Base-by-base conservation (phyloP, 2,797 vertebrate species). In the Parauchenoglanis ngamensis region DNA sequence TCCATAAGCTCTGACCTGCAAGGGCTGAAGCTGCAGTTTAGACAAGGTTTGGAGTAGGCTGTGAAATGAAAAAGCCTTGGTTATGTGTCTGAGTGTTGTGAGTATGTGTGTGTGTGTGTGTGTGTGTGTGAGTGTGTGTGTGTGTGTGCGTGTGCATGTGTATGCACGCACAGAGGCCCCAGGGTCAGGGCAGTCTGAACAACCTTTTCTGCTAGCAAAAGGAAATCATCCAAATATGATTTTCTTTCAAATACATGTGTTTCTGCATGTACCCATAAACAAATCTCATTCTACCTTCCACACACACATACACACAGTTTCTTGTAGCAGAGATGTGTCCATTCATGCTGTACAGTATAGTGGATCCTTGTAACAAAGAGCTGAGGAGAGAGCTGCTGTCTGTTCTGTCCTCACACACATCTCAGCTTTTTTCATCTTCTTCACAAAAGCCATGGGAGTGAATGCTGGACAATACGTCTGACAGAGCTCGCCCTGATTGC, bases 291-390 rank as follows among this genome's bases (percentile, higher is more conserved):
- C 65, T 13, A 49, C 25, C n/a, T 52, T 21, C 7, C 28, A 56
- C 68, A 56, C 28, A 70, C 57, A 61, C 23, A 56, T 6, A 56
- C 49, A 73, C 44, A 67, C 35, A 52, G 81, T 85, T 88, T 77
- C 90, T 87, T 94, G 86, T 91, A 85, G 81, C 92, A 91, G 0
- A 94, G 67, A 31, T 57, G 84, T 70, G 93, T 94, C 94, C 92
- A 94, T 91, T 95, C 94, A 61, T 88, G 90, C 91, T 89, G 92
- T 93, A 93, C 92, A 88, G 83, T 91, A 91, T 92, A 91, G 92
- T 91, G 92, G 88, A 89, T 86, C 88, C 87, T 89, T 91, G 90
- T 68, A 83, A 68, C 46, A 92, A 92, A 91, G 91, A 46, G 87
- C 87, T 90, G 87, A 87, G 86, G 49, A 86, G 49, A 86, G 75